Percentiles rank a stretch among this genome's conserved stretches.
Evolutionary conservation across 2,113 vertebrate genomes (phyloP).

Genomic region (Narcine bancroftii): DNA sequence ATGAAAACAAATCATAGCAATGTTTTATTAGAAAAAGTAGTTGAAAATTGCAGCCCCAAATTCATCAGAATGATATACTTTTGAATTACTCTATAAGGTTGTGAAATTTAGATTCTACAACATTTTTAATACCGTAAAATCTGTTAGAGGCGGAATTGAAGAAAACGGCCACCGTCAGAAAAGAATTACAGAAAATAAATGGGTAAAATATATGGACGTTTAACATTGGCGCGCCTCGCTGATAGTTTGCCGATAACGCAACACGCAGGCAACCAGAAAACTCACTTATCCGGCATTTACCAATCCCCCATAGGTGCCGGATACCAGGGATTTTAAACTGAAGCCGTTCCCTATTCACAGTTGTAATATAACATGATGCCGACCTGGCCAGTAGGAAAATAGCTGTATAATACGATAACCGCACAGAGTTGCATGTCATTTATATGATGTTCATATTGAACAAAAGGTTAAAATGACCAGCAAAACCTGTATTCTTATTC

Average conservation of each 20-base stretch:
- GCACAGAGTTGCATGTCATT: background rate
- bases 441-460: background rate
- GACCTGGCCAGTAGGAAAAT: background rate
- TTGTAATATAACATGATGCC: background rate
- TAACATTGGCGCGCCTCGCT: too few species aligned
- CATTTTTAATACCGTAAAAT: background rate
- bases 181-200: too few species aligned
- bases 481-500: constrained; percentile 39
- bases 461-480: background rate
- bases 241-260: too few species aligned
- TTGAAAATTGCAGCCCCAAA: background rate
- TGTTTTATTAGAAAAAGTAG: background rate
- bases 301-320: too few species aligned
- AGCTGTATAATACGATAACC: background rate
- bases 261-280: too few species aligned
- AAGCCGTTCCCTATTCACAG: background rate
- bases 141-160: too few species aligned
- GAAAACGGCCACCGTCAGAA: too few species aligned
- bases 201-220: too few species aligned
- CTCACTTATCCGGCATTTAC: too few species aligned
- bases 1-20: background rate
- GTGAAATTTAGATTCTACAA: background rate
- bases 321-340: too few species aligned
- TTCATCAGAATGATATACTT: background rate
- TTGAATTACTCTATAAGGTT: background rate